Evolutionary conservation across 2,797 vertebrate species (phyloP).

Genomic region (Varecia variegata): DNA sequence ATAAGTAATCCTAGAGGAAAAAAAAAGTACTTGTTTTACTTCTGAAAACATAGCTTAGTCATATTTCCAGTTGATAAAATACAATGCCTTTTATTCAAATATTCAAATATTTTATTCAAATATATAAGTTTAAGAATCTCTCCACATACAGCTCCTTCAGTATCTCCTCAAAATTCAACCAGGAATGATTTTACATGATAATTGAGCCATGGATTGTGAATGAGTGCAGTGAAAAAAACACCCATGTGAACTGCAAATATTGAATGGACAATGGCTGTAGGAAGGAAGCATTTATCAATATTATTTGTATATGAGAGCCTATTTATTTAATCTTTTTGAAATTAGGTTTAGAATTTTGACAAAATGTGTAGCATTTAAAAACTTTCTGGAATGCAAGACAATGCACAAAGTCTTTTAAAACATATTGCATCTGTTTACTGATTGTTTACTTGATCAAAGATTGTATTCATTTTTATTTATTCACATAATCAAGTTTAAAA

Average conservation of each 20-base stretch:
- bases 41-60: constrained; percentile 43
- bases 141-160: not conserved
- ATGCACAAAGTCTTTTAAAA: not conserved
- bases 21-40: constrained; percentile 37
- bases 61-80: constrained; percentile 37
- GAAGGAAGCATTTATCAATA: not conserved
- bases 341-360: not conserved
- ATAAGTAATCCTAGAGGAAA: constrained; percentile 5
- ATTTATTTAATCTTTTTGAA: not conserved
- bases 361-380: not conserved
- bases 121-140: constrained; percentile 26
- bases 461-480: constrained; percentile 1
- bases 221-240: not conserved
- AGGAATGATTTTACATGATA: not conserved
- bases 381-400: not conserved
- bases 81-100: not conserved
- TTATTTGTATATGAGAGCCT: not conserved
- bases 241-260: not conserved
- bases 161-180: constrained; percentile 22
- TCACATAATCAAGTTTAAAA: not conserved
- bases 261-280: not conserved
- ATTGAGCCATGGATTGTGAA: not conserved
- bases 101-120: constrained; percentile 43
- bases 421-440: not conserved
- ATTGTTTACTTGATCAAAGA: not conserved